Evolutionary conservation across 1,140 invertebrate species (phyloP).

Genomic region (Drosophila santomea): DNA sequence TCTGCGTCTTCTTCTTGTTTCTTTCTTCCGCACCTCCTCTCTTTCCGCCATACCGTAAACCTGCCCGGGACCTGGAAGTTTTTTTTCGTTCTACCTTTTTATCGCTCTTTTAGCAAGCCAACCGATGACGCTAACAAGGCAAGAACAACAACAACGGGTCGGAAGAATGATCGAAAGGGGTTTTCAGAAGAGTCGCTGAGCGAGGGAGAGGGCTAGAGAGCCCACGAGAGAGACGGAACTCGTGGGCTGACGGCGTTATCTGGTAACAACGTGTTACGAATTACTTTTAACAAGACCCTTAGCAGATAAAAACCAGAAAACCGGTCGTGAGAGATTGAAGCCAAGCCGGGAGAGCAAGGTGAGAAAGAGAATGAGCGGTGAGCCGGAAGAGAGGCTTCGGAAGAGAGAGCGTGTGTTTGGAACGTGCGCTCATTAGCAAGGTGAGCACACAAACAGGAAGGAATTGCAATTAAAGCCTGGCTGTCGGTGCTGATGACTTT

Average conservation of each 20-base stretch:
- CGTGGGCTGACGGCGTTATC: conserved; percentile 75
- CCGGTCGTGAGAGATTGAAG: conserved; percentile 49
- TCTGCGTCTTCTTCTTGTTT: conserved; percentile 9
- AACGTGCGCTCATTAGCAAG: conserved; percentile 71
- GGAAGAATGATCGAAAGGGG: conserved; percentile 28
- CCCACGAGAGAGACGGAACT: conserved; percentile 30
- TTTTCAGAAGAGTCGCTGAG: conserved; percentile 16
- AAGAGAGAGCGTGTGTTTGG: conserved; percentile 30
- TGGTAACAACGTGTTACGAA: conserved; percentile 85
- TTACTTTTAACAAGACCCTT: conserved; percentile 85
- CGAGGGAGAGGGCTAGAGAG: conserved; percentile 24
- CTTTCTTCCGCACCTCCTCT: not conserved
- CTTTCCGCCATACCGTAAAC: not conserved
- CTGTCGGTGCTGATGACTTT: conserved; percentile 37
- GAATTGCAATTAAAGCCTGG: conserved; percentile 62
- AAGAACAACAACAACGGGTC: conserved; percentile 15
- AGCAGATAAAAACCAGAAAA: conserved; percentile 83
- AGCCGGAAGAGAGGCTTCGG: conserved; percentile 11
- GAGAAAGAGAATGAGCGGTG: conserved; percentile 7
- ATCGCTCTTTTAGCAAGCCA: conserved; percentile 79
- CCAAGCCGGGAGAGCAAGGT: too few species aligned
- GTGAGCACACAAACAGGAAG: conserved; percentile 64
- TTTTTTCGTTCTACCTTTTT: conserved; percentile 51
- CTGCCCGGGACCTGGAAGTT: conserved; percentile 48
- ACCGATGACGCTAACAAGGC: conserved; percentile 74